Evolutionary conservation across 2,113 vertebrate species (phyloP).

Genomic region (Micromys minutus): DNA sequence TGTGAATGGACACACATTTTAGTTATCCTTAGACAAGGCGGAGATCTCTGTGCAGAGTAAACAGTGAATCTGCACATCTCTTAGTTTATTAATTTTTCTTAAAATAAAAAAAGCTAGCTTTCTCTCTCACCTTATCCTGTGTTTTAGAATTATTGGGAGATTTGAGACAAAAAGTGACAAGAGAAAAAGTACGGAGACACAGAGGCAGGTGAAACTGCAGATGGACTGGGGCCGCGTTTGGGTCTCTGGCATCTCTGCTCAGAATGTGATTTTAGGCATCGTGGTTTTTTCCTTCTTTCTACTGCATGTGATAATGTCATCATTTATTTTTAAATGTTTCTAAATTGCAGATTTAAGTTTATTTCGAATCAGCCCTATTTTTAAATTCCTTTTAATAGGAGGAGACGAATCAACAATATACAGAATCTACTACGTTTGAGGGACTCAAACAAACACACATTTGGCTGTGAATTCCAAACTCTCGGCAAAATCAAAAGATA

Average conservation of each 20-base stretch:
- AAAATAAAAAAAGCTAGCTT: neutral
- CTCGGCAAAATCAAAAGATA: slow-evolving; percentile 70
- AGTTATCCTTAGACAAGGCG: neutral
- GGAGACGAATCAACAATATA: slow-evolving; percentile 79
- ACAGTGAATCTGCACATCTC: neutral
- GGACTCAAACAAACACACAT: slow-evolving; percentile 77
- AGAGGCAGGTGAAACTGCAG: neutral
- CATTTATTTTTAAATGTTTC: slow-evolving; percentile 79
- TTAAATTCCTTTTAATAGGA: slow-evolving; percentile 81
- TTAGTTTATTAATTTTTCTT: neutral
- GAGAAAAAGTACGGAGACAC: neutral
- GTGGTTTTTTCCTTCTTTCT: neutral
- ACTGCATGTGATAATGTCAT: slow-evolving; percentile 74
- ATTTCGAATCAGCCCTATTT: slow-evolving; percentile 80
- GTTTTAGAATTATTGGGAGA: neutral
- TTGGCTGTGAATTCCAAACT: slow-evolving; percentile 83
- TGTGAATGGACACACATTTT: neutral
- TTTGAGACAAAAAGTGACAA: neutral
- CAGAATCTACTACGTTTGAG: slow-evolving; percentile 79
- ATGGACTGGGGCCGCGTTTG: slow-evolving; percentile 25
- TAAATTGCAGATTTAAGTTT: slow-evolving; percentile 74
- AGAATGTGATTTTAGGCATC: slow-evolving; percentile 63
- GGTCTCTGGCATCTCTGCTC: slow-evolving; percentile 51
- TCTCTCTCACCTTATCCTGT: neutral
- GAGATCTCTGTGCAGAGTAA: neutral